A percentile compares a stretch with the other conserved stretches of the same genome.
Conservation (phyloP, 2,888 invertebrate genomes). For the Tinea trinotella region DNA sequence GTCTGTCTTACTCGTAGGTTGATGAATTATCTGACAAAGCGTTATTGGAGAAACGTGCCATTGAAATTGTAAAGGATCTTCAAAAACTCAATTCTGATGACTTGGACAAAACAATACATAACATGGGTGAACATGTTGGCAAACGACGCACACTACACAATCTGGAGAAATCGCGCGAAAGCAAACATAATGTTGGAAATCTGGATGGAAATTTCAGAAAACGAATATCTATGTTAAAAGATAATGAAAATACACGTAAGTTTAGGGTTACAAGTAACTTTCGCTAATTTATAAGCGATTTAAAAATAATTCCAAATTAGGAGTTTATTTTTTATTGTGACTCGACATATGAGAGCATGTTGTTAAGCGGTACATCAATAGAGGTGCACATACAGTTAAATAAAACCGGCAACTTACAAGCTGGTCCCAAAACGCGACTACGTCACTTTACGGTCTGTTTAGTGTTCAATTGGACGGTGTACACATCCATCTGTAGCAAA, state of each 20-base stretch:
- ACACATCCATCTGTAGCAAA: too few relatives aligned
- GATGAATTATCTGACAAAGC: constrained; percentile 89
- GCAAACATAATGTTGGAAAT: constrained; percentile 87
- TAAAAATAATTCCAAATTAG: too few relatives aligned
- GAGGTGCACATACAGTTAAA: too few relatives aligned
- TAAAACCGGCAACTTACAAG: too few relatives aligned
- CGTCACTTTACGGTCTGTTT: too few relatives aligned
- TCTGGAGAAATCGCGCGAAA: constrained; percentile 86
- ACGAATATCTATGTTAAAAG: constrained; percentile 85
- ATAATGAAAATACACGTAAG: constrained; percentile 70
- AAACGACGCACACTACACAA: constrained; percentile 89
- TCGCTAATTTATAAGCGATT: too few relatives aligned
- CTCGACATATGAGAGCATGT: too few relatives aligned
- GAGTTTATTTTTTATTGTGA: too few relatives aligned
- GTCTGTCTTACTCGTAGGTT: too few relatives aligned
- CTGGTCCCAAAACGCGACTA: too few relatives aligned
- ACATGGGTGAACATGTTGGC: constrained; percentile 81
- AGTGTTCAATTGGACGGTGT: too few relatives aligned
- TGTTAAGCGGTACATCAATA: too few relatives aligned
- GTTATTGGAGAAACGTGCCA: constrained; percentile 87
- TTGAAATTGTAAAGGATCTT: constrained; percentile 90
- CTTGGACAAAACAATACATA: constrained; percentile 78
- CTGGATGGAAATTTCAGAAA: constrained; percentile 95
- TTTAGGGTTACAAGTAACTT: neutral
- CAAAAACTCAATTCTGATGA: constrained; percentile 89